These are phyloP conservation scores for Holothuria scabra DNA, from an alignment of 53 echinoderm and acorn worm genomes.

Conservation along the genomic window DNA sequence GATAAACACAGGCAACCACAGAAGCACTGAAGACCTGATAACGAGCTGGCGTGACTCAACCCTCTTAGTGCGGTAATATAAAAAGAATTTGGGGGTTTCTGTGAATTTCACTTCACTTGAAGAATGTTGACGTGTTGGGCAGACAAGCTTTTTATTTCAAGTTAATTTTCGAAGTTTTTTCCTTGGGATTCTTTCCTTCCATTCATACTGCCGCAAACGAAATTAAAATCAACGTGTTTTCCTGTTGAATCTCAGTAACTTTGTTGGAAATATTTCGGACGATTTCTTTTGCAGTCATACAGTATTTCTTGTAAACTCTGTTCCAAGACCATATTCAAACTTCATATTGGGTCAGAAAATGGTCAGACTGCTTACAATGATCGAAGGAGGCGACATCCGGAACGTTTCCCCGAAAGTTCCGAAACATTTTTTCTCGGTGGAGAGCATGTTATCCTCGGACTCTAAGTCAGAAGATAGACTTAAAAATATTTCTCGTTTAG, in stretches of 20 bases:
- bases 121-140: no score
- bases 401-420: slow-evolving; percentile 47
- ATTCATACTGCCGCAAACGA: no score
- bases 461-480: slow-evolving; percentile 6
- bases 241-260: no score
- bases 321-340: no score
- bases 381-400: slow-evolving; percentile 32
- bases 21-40: slow-evolving; percentile 7
- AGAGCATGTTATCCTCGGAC: slow-evolving; percentile 74
- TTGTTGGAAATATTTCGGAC: no score
- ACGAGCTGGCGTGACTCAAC: slow-evolving; percentile 41
- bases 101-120: no score
- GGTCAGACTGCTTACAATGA: slow-evolving; percentile 55
- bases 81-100: slow-evolving; percentile 32
- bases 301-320: no score
- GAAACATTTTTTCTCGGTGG: slow-evolving; percentile 77
- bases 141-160: no score
- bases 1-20: slow-evolving; percentile 38
- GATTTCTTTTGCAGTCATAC: no score
- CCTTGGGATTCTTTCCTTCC: no score
- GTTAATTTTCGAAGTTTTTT: no score
- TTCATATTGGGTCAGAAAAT: slow-evolving; percentile 9
- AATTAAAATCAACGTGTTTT: no score
- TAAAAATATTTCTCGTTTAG: background rate
- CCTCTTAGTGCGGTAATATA: slow-evolving; percentile 17